Evolutionary conservation across 2,113 vertebrate species (phyloP).

Genomic region (Carettochelys insculpta): DNA sequence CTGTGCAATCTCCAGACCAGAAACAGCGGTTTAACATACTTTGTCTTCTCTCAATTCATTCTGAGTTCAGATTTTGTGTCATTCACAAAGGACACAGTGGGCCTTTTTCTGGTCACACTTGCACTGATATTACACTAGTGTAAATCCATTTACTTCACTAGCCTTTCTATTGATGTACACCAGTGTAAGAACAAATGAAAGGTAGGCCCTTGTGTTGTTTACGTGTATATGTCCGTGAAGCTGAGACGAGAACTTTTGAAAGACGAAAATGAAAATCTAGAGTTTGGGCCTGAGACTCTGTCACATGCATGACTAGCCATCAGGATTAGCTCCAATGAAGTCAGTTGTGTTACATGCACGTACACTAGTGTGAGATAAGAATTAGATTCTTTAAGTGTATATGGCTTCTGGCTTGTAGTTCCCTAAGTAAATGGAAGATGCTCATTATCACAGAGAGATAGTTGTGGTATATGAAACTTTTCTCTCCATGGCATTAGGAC

Average conservation of each 20-base stretch:
- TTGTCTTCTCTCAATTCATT: background rate
- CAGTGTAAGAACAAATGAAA: background rate
- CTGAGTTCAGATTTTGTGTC: background rate
- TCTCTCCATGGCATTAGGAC: background rate
- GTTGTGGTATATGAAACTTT: background rate
- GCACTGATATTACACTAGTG: accelerated
- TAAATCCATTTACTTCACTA: background rate
- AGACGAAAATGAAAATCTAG: background rate
- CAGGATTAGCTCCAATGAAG: background rate
- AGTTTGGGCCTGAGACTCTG: background rate
- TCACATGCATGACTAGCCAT: background rate
- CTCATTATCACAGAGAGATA: accelerated
- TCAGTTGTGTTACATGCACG: background rate
- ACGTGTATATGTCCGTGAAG: background rate
- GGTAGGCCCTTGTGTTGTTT: accelerated
- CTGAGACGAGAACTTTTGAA: background rate
- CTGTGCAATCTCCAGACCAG: background rate
- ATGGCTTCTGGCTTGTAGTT: background rate
- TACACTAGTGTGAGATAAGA: accelerated
- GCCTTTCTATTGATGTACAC: background rate
- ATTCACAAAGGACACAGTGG: background rate
- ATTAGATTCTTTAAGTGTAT: background rate
- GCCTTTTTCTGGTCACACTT: background rate
- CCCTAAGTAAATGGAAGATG: background rate
- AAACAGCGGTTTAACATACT: background rate